Percentiles rank a stretch among this genome's conserved stretches.
These are phyloP conservation scores for Kuschelorhynchus macadamiae DNA, from an alignment of 2,888 invertebrate genomes.

Conservation along the genomic window DNA sequence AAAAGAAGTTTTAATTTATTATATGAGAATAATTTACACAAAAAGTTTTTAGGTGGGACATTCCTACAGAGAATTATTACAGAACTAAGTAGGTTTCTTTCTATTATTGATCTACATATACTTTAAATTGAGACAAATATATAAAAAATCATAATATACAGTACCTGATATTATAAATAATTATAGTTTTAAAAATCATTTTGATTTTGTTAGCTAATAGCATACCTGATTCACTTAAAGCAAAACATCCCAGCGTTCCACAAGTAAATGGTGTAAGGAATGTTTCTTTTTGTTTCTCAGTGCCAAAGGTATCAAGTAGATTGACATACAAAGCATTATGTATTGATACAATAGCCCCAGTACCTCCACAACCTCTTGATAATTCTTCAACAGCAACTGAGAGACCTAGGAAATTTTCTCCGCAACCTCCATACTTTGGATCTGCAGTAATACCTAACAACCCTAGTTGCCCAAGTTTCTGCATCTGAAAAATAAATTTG, in stretches of 20 bases:
- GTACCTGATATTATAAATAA: too few species aligned
- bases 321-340: constrained; percentile 85
- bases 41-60: too few species aligned
- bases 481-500: constrained; percentile 77
- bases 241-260: constrained; percentile 84
- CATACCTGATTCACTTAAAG: constrained; percentile 80
- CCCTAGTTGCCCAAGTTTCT: constrained; percentile 79
- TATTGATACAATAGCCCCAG: constrained; percentile 82
- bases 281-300: constrained; percentile 75
- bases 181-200: too few species aligned
- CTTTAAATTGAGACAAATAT: too few species aligned
- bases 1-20: too few species aligned
- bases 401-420: constrained; percentile 78
- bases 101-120: too few species aligned
- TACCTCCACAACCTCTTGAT: constrained; percentile 82
- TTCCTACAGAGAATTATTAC: too few species aligned
- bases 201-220: too few species aligned
- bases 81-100: too few species aligned
- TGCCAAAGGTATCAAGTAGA: constrained; percentile 78
- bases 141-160: too few species aligned
- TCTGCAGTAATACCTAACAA: constrained; percentile 78
- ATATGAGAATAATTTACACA: too few species aligned
- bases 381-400: constrained; percentile 85
- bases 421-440: constrained; percentile 78
- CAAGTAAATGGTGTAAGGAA: constrained; percentile 75